Base-by-base conservation (phyloP, 2,888 invertebrate genomes). In the Heteromurus nitidus region DNA sequence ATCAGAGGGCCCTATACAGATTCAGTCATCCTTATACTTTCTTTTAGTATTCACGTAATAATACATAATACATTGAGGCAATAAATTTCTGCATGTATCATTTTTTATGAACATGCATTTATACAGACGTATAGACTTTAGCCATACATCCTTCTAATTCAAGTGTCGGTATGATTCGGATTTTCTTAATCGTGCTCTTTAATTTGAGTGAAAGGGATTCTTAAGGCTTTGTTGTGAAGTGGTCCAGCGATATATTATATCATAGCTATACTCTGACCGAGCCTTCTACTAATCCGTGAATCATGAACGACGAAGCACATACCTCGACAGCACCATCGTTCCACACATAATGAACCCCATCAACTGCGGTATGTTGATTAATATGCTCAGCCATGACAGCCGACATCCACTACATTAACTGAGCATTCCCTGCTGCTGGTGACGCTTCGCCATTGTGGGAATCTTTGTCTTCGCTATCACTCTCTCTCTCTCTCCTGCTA, bases 401-500 rank as follows among this genome's bases (percentile, higher is more conserved):
- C 89, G 96, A 96, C 96, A 96, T 96, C 96, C 96, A 96, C 91
- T 96, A 96, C 89, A 96, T 96, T 89, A 96, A 92, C 79, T 85
- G 84, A 74, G 83, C 84, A 84, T 85, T 85, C 77, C 83, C 85
- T 75, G 83, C 73, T 65, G 79, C 53, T 65, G 77, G 55, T 69
- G 81, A 70, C 58, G 72, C 82, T 70, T 80, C 60, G 76, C 74
- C 75, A 85, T 53, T 74, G 67, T 77, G 80, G 67, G 82, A 68
- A 62, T 65, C 68, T 22, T 68, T 67, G 62, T 77, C 69, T 70
- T 70, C 72, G 60, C 60, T 42, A 55, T 55, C 13, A 67, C 74
- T 72, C 64, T 70, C 72, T 60, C 60, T 42, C 42, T 55, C 13
- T 60, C 74, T 72, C 60, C 69, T 75, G 31, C 60, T 68, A 55